Percentiles rank a stretch among this genome's conserved stretches.
These are phyloP conservation scores for Tetramorium bicarinatum DNA, from an alignment of 2,888 invertebrate species.

Conservation along the genomic window DNA sequence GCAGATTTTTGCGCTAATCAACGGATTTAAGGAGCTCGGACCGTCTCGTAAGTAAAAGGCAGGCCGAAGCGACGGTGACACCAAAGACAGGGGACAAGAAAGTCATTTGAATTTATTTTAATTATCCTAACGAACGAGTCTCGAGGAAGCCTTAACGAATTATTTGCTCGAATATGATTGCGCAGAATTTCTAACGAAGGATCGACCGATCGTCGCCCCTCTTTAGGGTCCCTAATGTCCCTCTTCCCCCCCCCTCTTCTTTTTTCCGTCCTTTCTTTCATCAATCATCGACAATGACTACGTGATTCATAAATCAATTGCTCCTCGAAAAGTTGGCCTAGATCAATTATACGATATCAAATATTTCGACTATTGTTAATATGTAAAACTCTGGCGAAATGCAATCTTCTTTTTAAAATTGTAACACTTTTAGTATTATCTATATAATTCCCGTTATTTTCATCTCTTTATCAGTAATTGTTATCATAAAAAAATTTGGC, in stretches of 20 bases:
- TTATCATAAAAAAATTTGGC: background rate
- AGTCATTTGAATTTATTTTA: slow-evolving; percentile 87
- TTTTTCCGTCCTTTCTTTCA: background rate
- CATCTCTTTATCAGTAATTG: background rate
- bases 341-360: slow-evolving; percentile 1
- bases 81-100: slow-evolving; percentile 82
- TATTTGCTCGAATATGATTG: slow-evolving; percentile 86
- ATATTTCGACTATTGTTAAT: slow-evolving; percentile 7
- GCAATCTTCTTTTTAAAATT: background rate
- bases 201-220: slow-evolving; percentile 76
- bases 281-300: slow-evolving; percentile 34
- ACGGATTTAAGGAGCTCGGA: slow-evolving; percentile 83
- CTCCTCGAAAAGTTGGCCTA: background rate
- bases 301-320: slow-evolving; percentile 29
- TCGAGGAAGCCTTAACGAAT: slow-evolving; percentile 84
- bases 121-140: slow-evolving; percentile 86
- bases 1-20: slow-evolving; percentile 86
- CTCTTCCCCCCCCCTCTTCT: background rate
- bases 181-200: slow-evolving; percentile 82
- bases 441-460: background rate
- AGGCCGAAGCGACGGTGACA: slow-evolving; percentile 37
- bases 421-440: background rate
- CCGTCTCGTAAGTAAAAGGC: slow-evolving; percentile 49
- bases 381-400: background rate
- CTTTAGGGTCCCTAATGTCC: slow-evolving; percentile 31